phyloP scores from a whole-genome alignment of 2,888 invertebrate genomes.

The Blastobasis adustella region DNA sequence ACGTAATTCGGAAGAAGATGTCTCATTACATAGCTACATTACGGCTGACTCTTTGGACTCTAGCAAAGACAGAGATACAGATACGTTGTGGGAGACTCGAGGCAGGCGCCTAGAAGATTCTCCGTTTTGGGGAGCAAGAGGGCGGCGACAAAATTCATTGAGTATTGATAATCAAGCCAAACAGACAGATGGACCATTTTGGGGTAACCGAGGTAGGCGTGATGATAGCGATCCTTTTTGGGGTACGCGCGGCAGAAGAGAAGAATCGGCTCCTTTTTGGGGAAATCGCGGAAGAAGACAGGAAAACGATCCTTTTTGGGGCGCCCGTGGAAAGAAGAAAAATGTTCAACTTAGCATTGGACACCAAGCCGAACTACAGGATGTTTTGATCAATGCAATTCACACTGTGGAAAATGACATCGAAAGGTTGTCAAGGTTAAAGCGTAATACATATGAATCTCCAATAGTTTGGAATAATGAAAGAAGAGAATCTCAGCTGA shows the following conservation, averaged over 20 bases:
- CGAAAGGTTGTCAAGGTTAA: constrained; percentile 35
- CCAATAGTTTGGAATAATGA: constrained; percentile 39
- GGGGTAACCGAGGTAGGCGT: constrained; percentile 50
- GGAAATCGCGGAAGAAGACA: constrained; percentile 35
- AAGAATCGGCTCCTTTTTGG: constrained; percentile 21
- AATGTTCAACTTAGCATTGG: constrained; percentile 3
- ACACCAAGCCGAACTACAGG: constrained; percentile 12
- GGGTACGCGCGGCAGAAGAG: constrained; percentile 37
- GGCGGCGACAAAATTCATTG: constrained; percentile 9
- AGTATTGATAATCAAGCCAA: constrained; percentile 35
- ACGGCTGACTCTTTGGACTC: constrained; percentile 1
- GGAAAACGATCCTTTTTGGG: constrained; percentile 19
- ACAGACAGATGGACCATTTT: constrained; percentile 36
- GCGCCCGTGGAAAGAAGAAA: constrained; percentile 36
- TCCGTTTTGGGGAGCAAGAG: constrained; percentile 20
- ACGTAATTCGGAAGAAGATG: constrained; percentile 24
- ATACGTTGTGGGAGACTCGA: constrained; percentile 63
- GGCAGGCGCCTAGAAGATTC: constrained; percentile 31
- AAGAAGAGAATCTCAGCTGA: constrained; percentile 40
- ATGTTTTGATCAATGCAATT: constrained; percentile 38
- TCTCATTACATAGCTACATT: constrained; percentile 6
- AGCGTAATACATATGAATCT: constrained; percentile 20
- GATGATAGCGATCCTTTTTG: constrained; percentile 29
- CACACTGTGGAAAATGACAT: constrained; percentile 39
- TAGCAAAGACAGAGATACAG: constrained; percentile 27